Percentiles rank a stretch among this genome's conserved stretches.
These are phyloP conservation scores for Synanthedon myopaeformis DNA, from an alignment of 2,888 invertebrate species.

Conservation along the genomic window DNA sequence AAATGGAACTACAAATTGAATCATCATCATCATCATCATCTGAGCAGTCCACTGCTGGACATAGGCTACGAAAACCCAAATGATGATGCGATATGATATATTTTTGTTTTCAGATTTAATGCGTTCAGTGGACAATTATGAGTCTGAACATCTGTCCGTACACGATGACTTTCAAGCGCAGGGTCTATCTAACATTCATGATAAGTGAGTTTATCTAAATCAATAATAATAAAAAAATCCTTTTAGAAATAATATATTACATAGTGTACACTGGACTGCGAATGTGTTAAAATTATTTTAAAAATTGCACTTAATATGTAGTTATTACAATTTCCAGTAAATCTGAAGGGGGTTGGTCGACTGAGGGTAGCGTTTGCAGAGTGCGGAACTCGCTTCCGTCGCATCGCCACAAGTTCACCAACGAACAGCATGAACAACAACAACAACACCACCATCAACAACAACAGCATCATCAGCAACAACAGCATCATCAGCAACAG, in stretches of 20 bases:
- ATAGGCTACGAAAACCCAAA: no score
- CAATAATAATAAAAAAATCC: no score
- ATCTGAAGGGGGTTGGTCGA: slow-evolving; percentile 61
- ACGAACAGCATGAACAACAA: slow-evolving; percentile 49
- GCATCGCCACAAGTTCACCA: slow-evolving; percentile 57
- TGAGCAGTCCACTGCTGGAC: no score
- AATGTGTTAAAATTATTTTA: no score
- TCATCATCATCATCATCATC: no score
- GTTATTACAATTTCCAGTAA: slow-evolving; percentile 25
- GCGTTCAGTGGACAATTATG: slow-evolving; percentile 60
- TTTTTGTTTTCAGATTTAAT: slow-evolving; percentile 41
- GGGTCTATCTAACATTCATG: slow-evolving; percentile 53
- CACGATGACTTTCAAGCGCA: slow-evolving; percentile 52
- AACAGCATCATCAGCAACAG: slow-evolving; percentile 19
- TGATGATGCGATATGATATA: no score
- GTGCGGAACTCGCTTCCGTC: slow-evolving; percentile 49
- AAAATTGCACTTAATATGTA: background rate
- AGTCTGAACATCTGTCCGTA: slow-evolving; percentile 37
- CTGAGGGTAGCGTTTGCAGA: slow-evolving; percentile 56
- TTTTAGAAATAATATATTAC: no score
- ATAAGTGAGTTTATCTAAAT: slow-evolving; percentile 36
- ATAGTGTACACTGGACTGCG: no score
- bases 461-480: slow-evolving; percentile 13
- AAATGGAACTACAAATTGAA: no score
- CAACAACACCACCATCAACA: slow-evolving; percentile 42